Conservation (phyloP, 37 sponge, comb jelly and placozoan species). For the Cladorhizidae sp. region DNA sequence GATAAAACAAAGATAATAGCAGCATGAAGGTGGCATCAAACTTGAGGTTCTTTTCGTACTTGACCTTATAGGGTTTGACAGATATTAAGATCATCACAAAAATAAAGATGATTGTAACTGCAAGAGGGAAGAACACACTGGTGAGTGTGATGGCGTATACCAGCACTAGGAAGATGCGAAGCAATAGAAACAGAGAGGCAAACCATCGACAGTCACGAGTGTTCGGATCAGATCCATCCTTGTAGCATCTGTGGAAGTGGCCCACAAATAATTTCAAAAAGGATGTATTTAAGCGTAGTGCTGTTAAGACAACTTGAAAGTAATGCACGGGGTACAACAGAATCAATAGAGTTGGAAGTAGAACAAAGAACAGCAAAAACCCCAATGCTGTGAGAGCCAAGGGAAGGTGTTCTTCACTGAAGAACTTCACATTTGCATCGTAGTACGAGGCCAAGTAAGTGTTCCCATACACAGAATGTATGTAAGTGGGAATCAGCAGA, state of each 20-base stretch:
- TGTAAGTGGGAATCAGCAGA: slow-evolving; percentile 27
- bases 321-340: not conserved
- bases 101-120: not conserved
- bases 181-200: slow-evolving; percentile 38
- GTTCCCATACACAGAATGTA: not conserved
- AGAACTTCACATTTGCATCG: slow-evolving; percentile 21
- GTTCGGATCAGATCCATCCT: slow-evolving; percentile 34
- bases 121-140: not conserved
- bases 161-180: not conserved
- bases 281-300: too few relatives aligned
- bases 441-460: not conserved
- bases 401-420: slow-evolving; percentile 14
- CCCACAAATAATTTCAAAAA: slow-evolving; percentile 28
- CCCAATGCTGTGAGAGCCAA: slow-evolving; percentile 19
- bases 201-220: slow-evolving; percentile 37
- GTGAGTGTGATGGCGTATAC: not conserved
- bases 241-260: slow-evolving; percentile 53
- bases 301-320: not conserved
- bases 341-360: slow-evolving; percentile 39
- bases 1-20: too few relatives aligned
- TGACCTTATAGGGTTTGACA: not conserved
- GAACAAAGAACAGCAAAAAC: slow-evolving; percentile 9
- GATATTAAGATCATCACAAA: not conserved
- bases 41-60: not conserved
- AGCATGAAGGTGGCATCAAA: too few relatives aligned